phyloP scores from a whole-genome alignment of 1,140 invertebrate genomes.

The Brachionus angularis region DNA sequence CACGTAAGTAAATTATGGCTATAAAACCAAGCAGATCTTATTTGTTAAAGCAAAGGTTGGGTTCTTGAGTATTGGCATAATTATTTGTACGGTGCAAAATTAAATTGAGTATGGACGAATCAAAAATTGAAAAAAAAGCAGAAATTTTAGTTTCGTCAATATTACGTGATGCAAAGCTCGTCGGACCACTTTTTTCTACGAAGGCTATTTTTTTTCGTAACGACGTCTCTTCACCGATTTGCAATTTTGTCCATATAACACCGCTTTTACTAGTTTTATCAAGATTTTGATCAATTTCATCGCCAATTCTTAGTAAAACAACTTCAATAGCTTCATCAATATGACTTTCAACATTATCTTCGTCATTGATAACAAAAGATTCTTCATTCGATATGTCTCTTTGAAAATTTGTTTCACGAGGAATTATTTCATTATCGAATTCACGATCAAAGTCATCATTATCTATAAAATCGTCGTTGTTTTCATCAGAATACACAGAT shows the following conservation, averaged over 20 bases:
- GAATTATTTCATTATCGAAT: too few relatives aligned
- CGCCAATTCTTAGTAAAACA: too few relatives aligned
- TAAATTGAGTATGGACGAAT: neutral
- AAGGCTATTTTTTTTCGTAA: neutral
- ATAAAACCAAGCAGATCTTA: conserved; percentile 6
- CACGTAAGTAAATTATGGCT: neutral
- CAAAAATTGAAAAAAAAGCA: conserved; percentile 20
- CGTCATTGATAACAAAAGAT: too few relatives aligned
- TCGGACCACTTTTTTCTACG: neutral
- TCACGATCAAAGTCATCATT: too few relatives aligned
- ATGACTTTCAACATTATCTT: too few relatives aligned
- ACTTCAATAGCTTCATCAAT: too few relatives aligned
- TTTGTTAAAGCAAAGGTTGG: neutral
- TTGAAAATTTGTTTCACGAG: too few relatives aligned
- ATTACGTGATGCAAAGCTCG: neutral
- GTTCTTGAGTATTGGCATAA: neutral
- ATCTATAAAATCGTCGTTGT: too few relatives aligned
- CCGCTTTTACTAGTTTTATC: conserved; percentile 17
- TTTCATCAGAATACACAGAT: too few relatives aligned
- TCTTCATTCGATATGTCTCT: too few relatives aligned
- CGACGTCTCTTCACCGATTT: neutral
- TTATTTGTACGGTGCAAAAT: conserved; percentile 3
- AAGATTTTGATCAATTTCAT: too few relatives aligned
- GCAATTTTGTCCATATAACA: conserved; percentile 7
- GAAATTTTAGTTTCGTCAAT: neutral